Base-by-base conservation (phyloP, 2,797 vertebrate genomes). In the Coranthus polyacanthus region DNA sequence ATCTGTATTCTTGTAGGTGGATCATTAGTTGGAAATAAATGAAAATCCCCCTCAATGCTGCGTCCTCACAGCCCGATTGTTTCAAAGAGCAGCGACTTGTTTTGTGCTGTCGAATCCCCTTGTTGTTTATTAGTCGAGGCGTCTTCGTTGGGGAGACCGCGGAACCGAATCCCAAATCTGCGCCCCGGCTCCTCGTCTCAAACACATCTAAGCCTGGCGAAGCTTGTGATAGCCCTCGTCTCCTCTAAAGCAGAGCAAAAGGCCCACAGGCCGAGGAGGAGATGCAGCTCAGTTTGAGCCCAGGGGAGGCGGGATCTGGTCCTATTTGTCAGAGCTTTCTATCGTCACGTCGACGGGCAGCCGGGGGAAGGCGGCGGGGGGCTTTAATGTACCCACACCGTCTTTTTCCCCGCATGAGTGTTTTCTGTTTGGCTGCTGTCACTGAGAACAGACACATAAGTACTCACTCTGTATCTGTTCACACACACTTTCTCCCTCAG, bases 241-340 rank as follows among this genome's bases (percentile, higher is more conserved):
- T 57, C 67, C 74, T 57, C 72, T 38, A 63, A 63, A 65, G 3
- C 22, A 16, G 26, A 62, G 65, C 49, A 16, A 51, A 36, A 72
- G 78, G 39, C 75, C 82, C 72, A 61, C 47, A 41, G 87, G 83
- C 84, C 75, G 41, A 3, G 57, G 62, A 61, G 3, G 53, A 77
- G 72, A 46, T 51, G 76, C 78, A 18, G 79, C 63, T 44, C 64
- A 13, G 56, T 36, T 21, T 82, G 91, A 90, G 93, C 96, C 94
- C 94, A 66, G 78, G 96, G 95, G 96, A 96, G 92, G 90, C 77
- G 88, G 92, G 92, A 95, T 95, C 93, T 90, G 93, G 94, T 95
- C 95, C 93, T 92, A 93, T 97, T 96, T 96, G 96, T 97, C 95
- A 95, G 95, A 95, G 92, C 93, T 67, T 91, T 93, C 95, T 93